Conservation (phyloP, 2,888 invertebrate species). For the Phymatocera aterrima region DNA sequence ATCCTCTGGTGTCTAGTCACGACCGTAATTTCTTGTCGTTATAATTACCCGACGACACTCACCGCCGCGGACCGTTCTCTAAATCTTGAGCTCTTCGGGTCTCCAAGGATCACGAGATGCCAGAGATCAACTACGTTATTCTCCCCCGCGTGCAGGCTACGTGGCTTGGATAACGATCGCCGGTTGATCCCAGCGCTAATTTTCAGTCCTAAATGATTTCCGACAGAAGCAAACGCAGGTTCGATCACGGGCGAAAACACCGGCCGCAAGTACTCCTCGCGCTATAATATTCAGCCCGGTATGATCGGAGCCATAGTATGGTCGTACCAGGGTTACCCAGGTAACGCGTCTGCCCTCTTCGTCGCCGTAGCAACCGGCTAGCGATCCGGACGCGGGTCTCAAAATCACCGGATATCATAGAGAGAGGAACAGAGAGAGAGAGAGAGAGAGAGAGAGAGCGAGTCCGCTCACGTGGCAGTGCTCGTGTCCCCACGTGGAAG, state of each 20-base stretch:
- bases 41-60: constrained; percentile 40
- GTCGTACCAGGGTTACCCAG: constrained; percentile 63
- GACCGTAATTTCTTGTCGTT: constrained; percentile 39
- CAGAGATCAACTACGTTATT: constrained; percentile 7
- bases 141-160: too few species aligned
- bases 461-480: constrained; percentile 29
- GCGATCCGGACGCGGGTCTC: neutral
- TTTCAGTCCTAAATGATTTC: neutral
- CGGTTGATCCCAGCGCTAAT: neutral
- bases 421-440: too few species aligned
- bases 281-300: constrained; percentile 14
- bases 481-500: neutral
- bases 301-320: constrained; percentile 6
- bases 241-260: constrained; percentile 6
- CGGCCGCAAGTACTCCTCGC: neutral
- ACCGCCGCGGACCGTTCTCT: too few species aligned
- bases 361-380: constrained; percentile 21
- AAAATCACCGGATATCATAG: constrained; percentile 15
- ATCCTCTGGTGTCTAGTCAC: constrained; percentile 12
- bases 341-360: constrained; percentile 60
- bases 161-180: neutral
- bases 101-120: constrained; percentile 11
- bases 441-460: too few species aligned
- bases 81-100: neutral
- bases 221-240: neutral